Conservation (phyloP, 2,113 vertebrate species). For the Odocoileus hemionus region DNA sequence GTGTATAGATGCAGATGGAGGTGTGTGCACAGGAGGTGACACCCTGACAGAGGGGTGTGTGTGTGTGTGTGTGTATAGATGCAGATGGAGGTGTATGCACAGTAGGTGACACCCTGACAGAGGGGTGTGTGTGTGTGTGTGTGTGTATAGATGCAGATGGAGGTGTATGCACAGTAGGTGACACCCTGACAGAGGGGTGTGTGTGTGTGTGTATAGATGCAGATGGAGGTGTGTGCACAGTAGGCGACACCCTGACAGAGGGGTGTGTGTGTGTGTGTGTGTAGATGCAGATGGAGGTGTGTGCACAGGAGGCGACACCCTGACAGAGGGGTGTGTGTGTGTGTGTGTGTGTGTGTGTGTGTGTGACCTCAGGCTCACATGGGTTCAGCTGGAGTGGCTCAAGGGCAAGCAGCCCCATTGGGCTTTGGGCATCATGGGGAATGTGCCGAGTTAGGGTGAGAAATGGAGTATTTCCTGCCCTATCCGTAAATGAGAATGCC, state of each 20-base stretch:
- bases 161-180: no score
- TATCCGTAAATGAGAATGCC: background rate
- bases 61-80: background rate
- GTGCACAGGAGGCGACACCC: no score
- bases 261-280: no score
- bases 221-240: no score
- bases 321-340: background rate
- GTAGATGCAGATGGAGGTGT: no score
- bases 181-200: no score
- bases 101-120: fast-evolving
- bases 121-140: no score
- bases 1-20: no score
- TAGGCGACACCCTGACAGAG: fast-evolving
- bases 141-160: no score
- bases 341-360: background rate
- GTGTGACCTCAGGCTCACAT: background rate
- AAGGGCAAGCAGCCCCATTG: background rate
- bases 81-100: no score
- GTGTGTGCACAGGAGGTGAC: no score
- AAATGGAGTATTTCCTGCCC: background rate
- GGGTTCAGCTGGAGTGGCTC: background rate
- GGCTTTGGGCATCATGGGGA: background rate
- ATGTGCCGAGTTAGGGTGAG: background rate
- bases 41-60: no score
- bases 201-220: background rate